Conservation (phyloP, 2,113 vertebrate species). For the Ptilorrhoa leucosticta region DNA sequence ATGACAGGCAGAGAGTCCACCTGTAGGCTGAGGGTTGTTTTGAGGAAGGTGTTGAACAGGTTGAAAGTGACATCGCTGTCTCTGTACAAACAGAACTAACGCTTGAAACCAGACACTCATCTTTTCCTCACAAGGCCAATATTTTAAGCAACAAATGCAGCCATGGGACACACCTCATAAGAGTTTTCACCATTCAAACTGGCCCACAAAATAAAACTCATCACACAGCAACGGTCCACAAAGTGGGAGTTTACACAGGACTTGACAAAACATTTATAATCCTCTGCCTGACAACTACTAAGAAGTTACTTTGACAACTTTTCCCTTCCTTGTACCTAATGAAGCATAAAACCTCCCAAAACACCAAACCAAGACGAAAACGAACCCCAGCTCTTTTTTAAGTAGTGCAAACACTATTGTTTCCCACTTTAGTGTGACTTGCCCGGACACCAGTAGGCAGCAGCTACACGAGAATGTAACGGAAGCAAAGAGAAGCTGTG, state of each 20-base stretch:
- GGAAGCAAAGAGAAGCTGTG: background rate
- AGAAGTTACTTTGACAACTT: background rate
- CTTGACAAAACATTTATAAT: background rate
- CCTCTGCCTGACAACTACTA: background rate
- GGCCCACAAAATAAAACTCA: background rate
- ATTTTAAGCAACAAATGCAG: constrained; percentile 24
- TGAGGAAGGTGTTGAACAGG: background rate
- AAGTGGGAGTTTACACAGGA: background rate
- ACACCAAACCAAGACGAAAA: background rate
- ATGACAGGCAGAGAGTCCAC: background rate
- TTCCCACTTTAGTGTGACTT: background rate
- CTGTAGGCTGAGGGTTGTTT: background rate
- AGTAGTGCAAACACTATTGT: background rate
- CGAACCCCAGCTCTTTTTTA: background rate
- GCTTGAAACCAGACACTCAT: background rate
- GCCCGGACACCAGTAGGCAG: background rate
- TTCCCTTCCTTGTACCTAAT: background rate
- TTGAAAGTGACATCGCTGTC: background rate
- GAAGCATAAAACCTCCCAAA: fast-evolving
- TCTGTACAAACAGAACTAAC: background rate
- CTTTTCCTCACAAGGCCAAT: background rate
- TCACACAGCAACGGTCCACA: background rate
- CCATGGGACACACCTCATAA: background rate
- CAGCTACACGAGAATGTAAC: background rate
- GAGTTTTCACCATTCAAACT: background rate